Percentiles rank a stretch among this genome's conserved stretches.
Evolutionary conservation across 1,140 invertebrate genomes (phyloP).

Genomic region (Tetraneura akinire): DNA sequence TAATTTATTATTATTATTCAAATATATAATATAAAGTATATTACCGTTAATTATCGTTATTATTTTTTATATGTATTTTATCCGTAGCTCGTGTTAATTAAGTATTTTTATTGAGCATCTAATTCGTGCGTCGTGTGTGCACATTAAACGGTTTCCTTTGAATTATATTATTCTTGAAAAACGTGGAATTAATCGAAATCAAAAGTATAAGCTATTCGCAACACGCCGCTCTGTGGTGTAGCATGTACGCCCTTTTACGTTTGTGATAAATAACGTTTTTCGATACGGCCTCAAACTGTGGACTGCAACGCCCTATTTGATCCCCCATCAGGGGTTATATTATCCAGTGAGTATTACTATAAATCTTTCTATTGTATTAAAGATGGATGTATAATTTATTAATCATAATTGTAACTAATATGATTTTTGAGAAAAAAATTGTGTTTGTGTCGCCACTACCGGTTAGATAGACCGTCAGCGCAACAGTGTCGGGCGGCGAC

Average conservation of each 20-base stretch:
- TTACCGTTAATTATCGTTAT: not conserved
- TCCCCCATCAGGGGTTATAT: constrained; percentile 48
- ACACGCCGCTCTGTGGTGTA: not conserved
- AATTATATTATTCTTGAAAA: no score
- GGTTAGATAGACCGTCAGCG: not conserved
- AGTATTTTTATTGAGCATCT: not conserved
- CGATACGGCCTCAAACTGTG: constrained; percentile 46
- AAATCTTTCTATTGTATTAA: no score
- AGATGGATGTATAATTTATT: no score
- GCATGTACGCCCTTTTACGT: constrained; percentile 25
- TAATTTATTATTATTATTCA: not conserved
- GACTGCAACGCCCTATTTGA: constrained; percentile 49
- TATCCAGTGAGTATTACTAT: constrained; percentile 32
- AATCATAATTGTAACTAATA: no score
- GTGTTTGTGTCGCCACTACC: not conserved
- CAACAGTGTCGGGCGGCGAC: not conserved
- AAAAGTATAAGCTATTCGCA: not conserved
- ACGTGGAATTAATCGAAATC: not conserved
- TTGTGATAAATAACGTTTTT: constrained; percentile 44
- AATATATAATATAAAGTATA: constrained; percentile 1
- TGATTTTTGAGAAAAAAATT: no score
- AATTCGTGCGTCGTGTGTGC: no score
- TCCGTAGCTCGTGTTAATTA: not conserved
- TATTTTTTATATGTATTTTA: not conserved
- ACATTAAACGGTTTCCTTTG: no score